A percentile compares a stretch with the other conserved stretches of the same genome.
Conservation (phyloP, 2,113 vertebrate genomes). For the Lampris megalopsis region DNA sequence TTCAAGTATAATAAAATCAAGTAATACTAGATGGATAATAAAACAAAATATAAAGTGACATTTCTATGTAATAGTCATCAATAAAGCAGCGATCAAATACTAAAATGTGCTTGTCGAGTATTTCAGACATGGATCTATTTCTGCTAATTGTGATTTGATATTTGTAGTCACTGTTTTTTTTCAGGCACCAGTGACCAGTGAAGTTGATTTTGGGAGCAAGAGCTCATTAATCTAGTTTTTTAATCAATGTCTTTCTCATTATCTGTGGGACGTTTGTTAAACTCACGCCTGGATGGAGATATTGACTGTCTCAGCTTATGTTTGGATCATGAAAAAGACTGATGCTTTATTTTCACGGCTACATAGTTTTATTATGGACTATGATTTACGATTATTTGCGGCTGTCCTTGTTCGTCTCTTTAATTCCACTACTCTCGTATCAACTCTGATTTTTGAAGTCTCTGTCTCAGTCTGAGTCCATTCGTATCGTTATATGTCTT, state of each 20-base stretch:
- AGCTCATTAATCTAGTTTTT: conserved; percentile 50
- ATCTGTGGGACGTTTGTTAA: conserved; percentile 44
- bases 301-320: conserved; percentile 22
- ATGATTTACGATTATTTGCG: not conserved
- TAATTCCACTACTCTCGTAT: not conserved
- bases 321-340: conserved; percentile 3
- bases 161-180: not conserved
- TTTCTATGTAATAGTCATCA: no score
- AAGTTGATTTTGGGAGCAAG: conserved; percentile 16
- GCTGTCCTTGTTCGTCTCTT: not conserved
- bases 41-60: no score
- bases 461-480: conserved; percentile 4
- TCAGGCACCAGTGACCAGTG: not conserved
- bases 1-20: no score
- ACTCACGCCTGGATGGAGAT: conserved; percentile 5
- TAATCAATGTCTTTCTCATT: conserved; percentile 50
- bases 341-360: conserved; percentile 6
- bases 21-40: no score
- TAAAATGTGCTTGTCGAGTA: not conserved
- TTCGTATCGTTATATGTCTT: not conserved
- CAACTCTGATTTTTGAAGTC: not conserved
- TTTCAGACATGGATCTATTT: not conserved
- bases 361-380: not conserved
- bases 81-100: not conserved
- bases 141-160: not conserved